Evolutionary conservation across 2,888 invertebrate species (phyloP).

Genomic region (Parapristionchus giblindavisi): DNA sequence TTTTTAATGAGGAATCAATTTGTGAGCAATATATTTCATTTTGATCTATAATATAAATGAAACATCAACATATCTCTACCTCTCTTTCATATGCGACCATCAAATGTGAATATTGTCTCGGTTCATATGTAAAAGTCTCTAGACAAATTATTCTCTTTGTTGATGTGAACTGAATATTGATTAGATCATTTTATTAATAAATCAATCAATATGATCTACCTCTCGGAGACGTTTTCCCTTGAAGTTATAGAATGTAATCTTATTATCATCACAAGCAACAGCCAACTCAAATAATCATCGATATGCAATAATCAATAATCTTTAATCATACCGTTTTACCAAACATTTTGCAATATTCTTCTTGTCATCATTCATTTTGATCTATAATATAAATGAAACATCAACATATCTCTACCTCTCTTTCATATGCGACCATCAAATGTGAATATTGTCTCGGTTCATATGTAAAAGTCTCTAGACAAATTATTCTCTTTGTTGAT

Average conservation of each 20-base stretch:
- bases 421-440: slow-evolving; percentile 9
- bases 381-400: too few relatives aligned
- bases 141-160: slow-evolving; percentile 7
- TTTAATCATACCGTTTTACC: background rate
- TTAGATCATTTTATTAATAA: too few relatives aligned
- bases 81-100: slow-evolving; percentile 17
- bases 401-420: too few relatives aligned
- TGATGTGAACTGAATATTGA: background rate
- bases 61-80: too few relatives aligned
- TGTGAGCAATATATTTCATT: background rate
- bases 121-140: slow-evolving; percentile 29
- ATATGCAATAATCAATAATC: too few relatives aligned
- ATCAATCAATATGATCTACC: too few relatives aligned
- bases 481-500: background rate
- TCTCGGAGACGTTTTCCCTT: slow-evolving; percentile 10
- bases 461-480: slow-evolving; percentile 25
- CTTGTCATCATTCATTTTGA: background rate
- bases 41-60: too few relatives aligned
- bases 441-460: slow-evolving; percentile 30
- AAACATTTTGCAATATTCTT: background rate
- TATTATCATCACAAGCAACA: slow-evolving; percentile 9
- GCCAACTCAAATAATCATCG: slow-evolving; percentile 10
- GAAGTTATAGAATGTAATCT: slow-evolving; percentile 29
- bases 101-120: slow-evolving; percentile 22
- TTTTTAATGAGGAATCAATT: background rate